Percentiles rank a stretch among this genome's conserved stretches.
phyloP scores from a whole-genome alignment of 2,797 vertebrate species.

The Oreortyx pictus region DNA sequence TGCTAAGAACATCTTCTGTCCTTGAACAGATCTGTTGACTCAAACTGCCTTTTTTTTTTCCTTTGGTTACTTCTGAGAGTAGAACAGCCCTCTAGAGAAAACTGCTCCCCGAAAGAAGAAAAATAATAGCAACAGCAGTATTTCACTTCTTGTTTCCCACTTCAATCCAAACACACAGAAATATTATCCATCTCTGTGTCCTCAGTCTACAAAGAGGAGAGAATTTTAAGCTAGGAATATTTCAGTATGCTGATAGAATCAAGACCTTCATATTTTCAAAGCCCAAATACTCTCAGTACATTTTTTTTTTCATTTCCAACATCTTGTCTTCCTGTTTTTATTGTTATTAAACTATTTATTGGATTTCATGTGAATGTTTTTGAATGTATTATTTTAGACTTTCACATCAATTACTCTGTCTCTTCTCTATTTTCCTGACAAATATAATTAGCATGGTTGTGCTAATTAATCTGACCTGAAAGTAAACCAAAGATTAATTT shows the following conservation, averaged over 20 bases:
- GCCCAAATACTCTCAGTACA: neutral
- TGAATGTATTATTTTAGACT: slow-evolving; percentile 11
- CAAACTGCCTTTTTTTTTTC: slow-evolving; percentile 36
- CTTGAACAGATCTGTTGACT: slow-evolving; percentile 55
- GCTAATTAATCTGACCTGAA: slow-evolving; percentile 28
- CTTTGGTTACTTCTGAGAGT: neutral
- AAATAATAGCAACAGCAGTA: slow-evolving; percentile 35
- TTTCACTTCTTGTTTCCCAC: slow-evolving; percentile 23
- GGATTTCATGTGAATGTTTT: slow-evolving; percentile 16
- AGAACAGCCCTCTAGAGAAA: slow-evolving; percentile 27
- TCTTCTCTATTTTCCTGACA: neutral
- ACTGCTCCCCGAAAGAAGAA: slow-evolving; percentile 22
- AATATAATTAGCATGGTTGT: neutral
- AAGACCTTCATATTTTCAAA: neutral
- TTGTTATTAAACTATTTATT: neutral
- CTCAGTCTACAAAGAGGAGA: neutral
- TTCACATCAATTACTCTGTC: neutral
- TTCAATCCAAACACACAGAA: neutral
- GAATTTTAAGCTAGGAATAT: neutral
- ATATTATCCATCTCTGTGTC: neutral
- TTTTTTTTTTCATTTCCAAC: neutral
- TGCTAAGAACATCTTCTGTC: slow-evolving; percentile 35
- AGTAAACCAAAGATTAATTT: slow-evolving; percentile 5
- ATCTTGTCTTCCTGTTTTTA: neutral
- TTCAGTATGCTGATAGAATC: neutral